Evolutionary conservation across 2,113 vertebrate genomes (phyloP), one percentile per base, ranked within the genome.

Genomic region (Rostratula benghalensis): DNA sequence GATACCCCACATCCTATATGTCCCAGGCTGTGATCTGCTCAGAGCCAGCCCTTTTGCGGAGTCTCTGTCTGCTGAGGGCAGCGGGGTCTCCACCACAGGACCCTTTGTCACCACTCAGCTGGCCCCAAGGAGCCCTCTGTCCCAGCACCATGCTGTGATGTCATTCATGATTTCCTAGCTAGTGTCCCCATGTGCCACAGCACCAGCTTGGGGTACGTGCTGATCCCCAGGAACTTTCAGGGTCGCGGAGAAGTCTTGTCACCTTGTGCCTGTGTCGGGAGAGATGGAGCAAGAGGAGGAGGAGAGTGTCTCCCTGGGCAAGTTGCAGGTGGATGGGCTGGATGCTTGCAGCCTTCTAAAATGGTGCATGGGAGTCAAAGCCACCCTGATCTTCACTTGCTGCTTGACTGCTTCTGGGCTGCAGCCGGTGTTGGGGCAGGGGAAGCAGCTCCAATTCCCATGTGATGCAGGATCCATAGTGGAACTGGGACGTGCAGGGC

Each of bases 101-200:
- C n/a, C 33, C 54, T 88, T 73, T 63, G 60, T 53, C 63, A 86
- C 33, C 2, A 3, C 41, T 67, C 37, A n/a, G 22, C 22, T 81
- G 68, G 27, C 15, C 51, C 35, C 79, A 71, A 48, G 70, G n/a
- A 41, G 51, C 15, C 31, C n/a, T 57, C 21, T 1, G 3, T 30
- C 48, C 33, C 4, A 9, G 53, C 20, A 50, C n/a, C 1, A 2
- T 61, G 37, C 30, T 18, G 3, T 48, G 51, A 70, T 65, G 65
- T 31, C 33, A 51, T 12, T 16, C 0, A 0, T 77, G 59, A 78
- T 75, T 65, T 84, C 70, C 60, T 78, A 87, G 50, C 23, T 2
- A 0, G 33, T 33, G 46, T 65, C 25, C 41, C 50, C 27, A 11
- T 2, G 1, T 57, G 69, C 41, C 0, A 0, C 1, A 2, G 39